Conservation (phyloP, 2,888 invertebrate genomes). For the Sinodicranocentrus sp. region DNA sequence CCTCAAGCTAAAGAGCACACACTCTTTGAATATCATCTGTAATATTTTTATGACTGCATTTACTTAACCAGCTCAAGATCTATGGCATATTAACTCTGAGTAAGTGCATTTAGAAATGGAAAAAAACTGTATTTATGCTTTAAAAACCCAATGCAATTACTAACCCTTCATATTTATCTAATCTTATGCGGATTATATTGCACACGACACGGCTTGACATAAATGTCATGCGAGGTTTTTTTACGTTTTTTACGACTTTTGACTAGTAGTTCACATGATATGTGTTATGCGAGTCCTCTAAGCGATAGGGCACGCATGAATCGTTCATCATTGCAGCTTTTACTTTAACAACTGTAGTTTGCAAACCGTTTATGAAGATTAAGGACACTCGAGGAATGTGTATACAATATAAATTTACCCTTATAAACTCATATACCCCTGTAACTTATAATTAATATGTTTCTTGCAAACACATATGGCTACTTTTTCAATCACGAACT, state of each 20-base stretch:
- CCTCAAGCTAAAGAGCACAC: slow-evolving; percentile 3
- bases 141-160: background rate
- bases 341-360: background rate
- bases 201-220: slow-evolving; percentile 41
- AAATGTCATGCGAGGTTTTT: slow-evolving; percentile 35
- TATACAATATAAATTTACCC: too few species aligned
- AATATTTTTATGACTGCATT: background rate
- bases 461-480: too few species aligned
- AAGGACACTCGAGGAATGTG: too few species aligned
- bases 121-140: background rate
- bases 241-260: slow-evolving; percentile 22
- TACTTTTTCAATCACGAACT: too few species aligned
- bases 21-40: too few species aligned
- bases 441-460: too few species aligned
- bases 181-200: slow-evolving; percentile 39
- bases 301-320: slow-evolving; percentile 32
- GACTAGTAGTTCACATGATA: slow-evolving; percentile 4
- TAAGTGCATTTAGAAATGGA: background rate
- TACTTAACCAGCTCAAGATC: background rate
- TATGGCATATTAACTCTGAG: too few species aligned
- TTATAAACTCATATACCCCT: too few species aligned
- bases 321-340: slow-evolving; percentile 23
- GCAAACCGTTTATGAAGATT: slow-evolving; percentile 21
- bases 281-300: background rate
- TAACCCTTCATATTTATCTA: slow-evolving; percentile 10